A percentile compares a stretch with the other conserved stretches of the same genome.
Evolutionary conservation across 2,888 invertebrate genomes (phyloP).

Genomic region (Tortricodes alternella): DNA sequence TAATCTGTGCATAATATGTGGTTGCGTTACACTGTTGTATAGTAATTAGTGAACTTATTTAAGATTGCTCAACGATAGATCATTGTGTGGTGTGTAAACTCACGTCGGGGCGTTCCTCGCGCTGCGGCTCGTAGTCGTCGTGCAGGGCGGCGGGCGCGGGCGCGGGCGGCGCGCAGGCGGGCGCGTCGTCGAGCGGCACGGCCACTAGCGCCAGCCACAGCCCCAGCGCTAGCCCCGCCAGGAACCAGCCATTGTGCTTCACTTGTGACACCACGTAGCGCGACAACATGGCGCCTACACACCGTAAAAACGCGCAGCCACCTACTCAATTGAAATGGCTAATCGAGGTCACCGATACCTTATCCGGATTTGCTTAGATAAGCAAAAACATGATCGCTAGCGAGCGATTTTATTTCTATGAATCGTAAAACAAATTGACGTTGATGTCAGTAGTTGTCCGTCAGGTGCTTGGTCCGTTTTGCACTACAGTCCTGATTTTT

Average conservation of each 20-base stretch:
- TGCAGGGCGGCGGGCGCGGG: slow-evolving; percentile 37
- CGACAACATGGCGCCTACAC: slow-evolving; percentile 67
- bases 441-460: neutral
- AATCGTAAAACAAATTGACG: neutral
- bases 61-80: neutral
- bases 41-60: no score
- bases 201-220: slow-evolving; percentile 79
- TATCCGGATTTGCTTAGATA: slow-evolving; percentile 21
- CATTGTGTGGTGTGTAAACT: slow-evolving; percentile 39
- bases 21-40: no score
- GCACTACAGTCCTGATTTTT: no score
- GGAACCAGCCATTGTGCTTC: slow-evolving; percentile 82
- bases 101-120: slow-evolving; percentile 52
- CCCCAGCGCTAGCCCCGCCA: slow-evolving; percentile 81
- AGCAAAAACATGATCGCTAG: slow-evolving; percentile 20
- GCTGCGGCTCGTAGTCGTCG: slow-evolving; percentile 71
- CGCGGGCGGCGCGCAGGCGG: slow-evolving; percentile 35
- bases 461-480: no score
- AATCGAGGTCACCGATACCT: slow-evolving; percentile 16
- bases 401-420: slow-evolving; percentile 3
- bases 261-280: slow-evolving; percentile 74
- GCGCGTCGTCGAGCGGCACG: slow-evolving; percentile 70
- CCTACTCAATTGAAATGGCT: neutral
- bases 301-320: no score
- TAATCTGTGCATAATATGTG: no score